Base-by-base conservation (phyloP, 92 coral and sea anemone species). In the Montipora capitata region DNA sequence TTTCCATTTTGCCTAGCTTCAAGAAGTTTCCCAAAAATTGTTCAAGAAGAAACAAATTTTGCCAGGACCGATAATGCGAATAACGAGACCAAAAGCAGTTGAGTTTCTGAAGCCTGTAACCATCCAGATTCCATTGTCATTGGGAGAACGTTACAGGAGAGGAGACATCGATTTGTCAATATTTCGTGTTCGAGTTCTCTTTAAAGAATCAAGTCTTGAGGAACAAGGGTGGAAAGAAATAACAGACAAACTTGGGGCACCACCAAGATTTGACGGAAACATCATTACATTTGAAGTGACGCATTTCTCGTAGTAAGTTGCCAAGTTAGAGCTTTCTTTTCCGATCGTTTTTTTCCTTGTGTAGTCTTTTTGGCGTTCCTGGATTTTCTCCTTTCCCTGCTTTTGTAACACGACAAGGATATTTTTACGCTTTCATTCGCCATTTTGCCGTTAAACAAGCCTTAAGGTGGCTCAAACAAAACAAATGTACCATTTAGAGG, bases 291-390 rank as follows among this genome's bases (percentile, higher is more conserved):
- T 83, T 72, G 44, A 11, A 13, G 81, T 83, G 18, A 83, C 2
- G 20, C 88, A 83, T 64, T 83, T 83, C 41, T 83, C 88, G 11
- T 59, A 3, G 88, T 83, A 72, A 58, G 88, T 48, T 20, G 27
- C 27, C 27, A 20, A 20, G 27, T 20, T 20, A 20, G 27, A 20
- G 27, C 27, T 20, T 20, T 20, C 27, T 20, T 20, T 20, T 20
- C 0, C 27, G 27, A 20, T 20, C 27, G 27, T 0, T 20, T 20
- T 20, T 20, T 20, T 20, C 27, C 27, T 20, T 20, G 27, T 0
- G 27, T 20, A 20, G 27, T 20, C 27, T 20, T 20, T 20, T 20
- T 20, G 27, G 0, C 27, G 27, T 20, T 20, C 27, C 27, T 20
- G 27, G 27, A 20, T 20, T 0, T 20, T 20, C 27, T 20, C 27